Evolutionary conservation across 2,113 vertebrate genomes (phyloP).

Genomic region (Rissa tridactyla): DNA sequence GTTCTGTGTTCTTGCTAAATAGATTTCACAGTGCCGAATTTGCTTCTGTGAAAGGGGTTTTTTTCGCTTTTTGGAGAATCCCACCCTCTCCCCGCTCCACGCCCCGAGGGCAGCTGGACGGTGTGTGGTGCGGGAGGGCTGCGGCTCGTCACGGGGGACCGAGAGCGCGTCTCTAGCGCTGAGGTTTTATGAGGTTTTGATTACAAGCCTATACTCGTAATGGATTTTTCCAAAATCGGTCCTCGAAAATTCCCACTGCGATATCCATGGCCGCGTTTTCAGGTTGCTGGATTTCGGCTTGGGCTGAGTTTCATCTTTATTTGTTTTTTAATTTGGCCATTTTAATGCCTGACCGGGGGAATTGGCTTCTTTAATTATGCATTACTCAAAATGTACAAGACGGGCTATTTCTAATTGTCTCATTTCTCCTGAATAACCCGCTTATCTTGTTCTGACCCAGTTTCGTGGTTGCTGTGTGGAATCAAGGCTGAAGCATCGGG

Average conservation of each 20-base stretch:
- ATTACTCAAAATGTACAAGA: neutral
- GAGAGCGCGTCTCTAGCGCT: accelerated
- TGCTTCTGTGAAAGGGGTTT: neutral
- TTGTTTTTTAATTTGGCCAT: neutral
- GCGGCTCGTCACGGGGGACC: neutral
- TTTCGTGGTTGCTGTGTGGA: neutral
- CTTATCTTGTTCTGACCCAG: neutral
- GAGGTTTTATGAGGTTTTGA: neutral
- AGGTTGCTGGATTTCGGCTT: accelerated
- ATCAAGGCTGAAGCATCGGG: neutral
- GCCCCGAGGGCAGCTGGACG: accelerated
- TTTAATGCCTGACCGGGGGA: neutral
- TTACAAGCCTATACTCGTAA: neutral
- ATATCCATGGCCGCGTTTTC: accelerated
- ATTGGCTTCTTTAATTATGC: neutral
- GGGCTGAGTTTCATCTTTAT: neutral
- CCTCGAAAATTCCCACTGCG: neutral
- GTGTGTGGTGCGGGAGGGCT: accelerated
- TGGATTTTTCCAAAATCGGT: neutral
- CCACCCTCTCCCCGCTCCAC: accelerated
- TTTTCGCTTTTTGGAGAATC: neutral
- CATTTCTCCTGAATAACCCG: neutral
- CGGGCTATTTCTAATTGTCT: neutral
- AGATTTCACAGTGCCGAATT: neutral
- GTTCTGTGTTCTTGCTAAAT: neutral